Percentiles rank a stretch among this genome's conserved stretches.
Evolutionary conservation across 1,140 invertebrate species (phyloP).

Genomic region (Drosophila pachea): DNA sequence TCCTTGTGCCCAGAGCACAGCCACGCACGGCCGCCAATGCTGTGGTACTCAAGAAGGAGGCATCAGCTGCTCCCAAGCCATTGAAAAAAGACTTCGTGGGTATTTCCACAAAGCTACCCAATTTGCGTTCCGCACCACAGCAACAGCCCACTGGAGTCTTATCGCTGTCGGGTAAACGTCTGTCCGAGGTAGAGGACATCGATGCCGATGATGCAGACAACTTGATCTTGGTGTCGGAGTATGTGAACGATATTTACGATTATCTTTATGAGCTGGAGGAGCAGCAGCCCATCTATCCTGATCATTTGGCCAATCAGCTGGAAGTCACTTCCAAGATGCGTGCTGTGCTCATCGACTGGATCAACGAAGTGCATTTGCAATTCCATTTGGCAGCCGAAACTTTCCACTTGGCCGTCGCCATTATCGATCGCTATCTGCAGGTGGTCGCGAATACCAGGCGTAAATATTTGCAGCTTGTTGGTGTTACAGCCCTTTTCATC

Average conservation of each 20-base stretch:
- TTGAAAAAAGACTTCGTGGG: background rate
- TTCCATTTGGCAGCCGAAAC: slow-evolving; percentile 95
- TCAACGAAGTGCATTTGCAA: slow-evolving; percentile 94
- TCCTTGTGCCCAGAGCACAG: slow-evolving; percentile 1
- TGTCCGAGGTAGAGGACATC: slow-evolving; percentile 82
- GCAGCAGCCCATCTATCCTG: slow-evolving; percentile 80
- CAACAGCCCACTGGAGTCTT: background rate
- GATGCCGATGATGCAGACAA: slow-evolving; percentile 86
- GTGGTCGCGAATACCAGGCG: slow-evolving; percentile 81
- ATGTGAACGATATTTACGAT: slow-evolving; percentile 89
- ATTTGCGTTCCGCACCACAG: background rate
- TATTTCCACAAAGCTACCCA: slow-evolving; percentile 2
- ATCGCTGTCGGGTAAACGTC: slow-evolving; percentile 45
- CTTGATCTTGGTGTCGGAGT: slow-evolving; percentile 88
- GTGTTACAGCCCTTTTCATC: slow-evolving; percentile 93
- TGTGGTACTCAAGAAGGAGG: slow-evolving; percentile 4
- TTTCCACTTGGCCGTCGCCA: slow-evolving; percentile 91
- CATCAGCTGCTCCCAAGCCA: background rate
- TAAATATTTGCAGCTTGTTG: slow-evolving; percentile 92
- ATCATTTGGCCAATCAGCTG: slow-evolving; percentile 83
- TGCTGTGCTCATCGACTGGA: slow-evolving; percentile 93
- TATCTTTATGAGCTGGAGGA: slow-evolving; percentile 86
- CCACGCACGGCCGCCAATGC: slow-evolving; percentile 1
- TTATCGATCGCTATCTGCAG: slow-evolving; percentile 95
- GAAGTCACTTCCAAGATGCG: slow-evolving; percentile 89